Percentiles rank a stretch among this genome's conserved stretches.
These are phyloP conservation scores for Morbakka virulenta DNA, from an alignment of 30 jellyfish, hydroid and myxozoan genomes.

Conservation along the genomic window DNA sequence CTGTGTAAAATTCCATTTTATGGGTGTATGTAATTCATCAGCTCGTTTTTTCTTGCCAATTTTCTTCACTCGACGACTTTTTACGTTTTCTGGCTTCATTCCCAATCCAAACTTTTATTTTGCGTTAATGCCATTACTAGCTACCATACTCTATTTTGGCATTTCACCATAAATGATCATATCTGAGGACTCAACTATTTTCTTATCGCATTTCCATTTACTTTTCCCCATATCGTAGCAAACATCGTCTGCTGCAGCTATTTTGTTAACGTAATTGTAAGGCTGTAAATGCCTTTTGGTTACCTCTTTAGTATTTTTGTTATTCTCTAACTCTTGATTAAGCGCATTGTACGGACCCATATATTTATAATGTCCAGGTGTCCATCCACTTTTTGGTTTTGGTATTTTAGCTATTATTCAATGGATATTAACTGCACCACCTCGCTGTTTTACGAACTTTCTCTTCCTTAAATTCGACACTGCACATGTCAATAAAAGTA, in stretches of 20 bases:
- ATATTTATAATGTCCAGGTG: slow-evolving; percentile 1
- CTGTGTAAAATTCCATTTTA: no score
- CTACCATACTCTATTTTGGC: not conserved
- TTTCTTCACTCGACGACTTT: no score
- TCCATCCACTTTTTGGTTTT: slow-evolving; percentile 11
- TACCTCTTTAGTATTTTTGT: not conserved
- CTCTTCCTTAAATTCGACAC: slow-evolving; percentile 29
- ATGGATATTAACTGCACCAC: slow-evolving; percentile 9
- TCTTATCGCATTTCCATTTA: no score
- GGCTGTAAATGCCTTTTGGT: not conserved
- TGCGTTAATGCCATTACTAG: no score
- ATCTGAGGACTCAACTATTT: no score
- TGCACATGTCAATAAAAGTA: slow-evolving; percentile 23
- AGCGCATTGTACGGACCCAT: slow-evolving; percentile 9
- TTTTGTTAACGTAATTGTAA: no score
- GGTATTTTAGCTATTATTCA: slow-evolving; percentile 9
- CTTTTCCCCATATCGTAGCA: no score
- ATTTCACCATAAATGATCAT: no score
- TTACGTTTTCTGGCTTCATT: no score
- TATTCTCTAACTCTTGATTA: not conserved
- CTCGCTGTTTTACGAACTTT: slow-evolving; percentile 5
- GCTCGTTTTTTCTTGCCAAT: no score
- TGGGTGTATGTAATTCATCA: no score
- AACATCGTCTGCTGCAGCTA: not conserved
- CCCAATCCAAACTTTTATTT: no score